Percentiles rank a stretch among this genome's conserved stretches.
Evolutionary conservation across 2,888 invertebrate genomes (phyloP).

Genomic region (Sarcophaga subvicina): DNA sequence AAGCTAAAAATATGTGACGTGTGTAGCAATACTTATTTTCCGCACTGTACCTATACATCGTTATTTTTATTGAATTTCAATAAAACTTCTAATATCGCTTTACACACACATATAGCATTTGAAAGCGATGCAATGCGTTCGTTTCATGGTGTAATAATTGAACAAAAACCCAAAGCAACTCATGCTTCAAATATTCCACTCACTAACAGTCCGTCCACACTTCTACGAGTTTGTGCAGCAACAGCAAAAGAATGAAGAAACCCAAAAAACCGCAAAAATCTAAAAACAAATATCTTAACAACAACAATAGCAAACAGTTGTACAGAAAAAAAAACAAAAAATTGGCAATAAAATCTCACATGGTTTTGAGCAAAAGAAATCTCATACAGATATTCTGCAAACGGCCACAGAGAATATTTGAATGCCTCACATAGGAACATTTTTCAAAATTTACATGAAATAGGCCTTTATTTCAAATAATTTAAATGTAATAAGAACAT

Average conservation of each 20-base stretch:
- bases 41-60: slow-evolving; percentile 4
- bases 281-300: slow-evolving; percentile 35
- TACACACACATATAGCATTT: slow-evolving; percentile 7
- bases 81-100: slow-evolving; percentile 23
- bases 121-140: slow-evolving; percentile 18
- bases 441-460: too few relatives aligned
- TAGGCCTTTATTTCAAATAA: too few relatives aligned
- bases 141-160: background rate
- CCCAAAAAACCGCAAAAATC: slow-evolving; percentile 50
- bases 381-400: slow-evolving; percentile 18
- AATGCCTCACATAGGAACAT: too few relatives aligned
- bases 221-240: too few relatives aligned
- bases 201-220: slow-evolving; percentile 6
- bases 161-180: slow-evolving; percentile 10
- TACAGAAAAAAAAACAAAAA: slow-evolving; percentile 9
- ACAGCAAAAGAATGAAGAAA: slow-evolving; percentile 13
- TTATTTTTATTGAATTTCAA: slow-evolving; percentile 37
- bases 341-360: slow-evolving; percentile 58
- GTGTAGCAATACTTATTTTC: background rate
- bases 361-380: slow-evolving; percentile 27
- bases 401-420: background rate
- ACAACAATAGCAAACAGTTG: slow-evolving; percentile 3
- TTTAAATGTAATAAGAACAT: background rate
- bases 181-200: slow-evolving; percentile 47
- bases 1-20: background rate